Conservation (phyloP, 1,140 invertebrate species). For the Drosophila nebulosa region DNA sequence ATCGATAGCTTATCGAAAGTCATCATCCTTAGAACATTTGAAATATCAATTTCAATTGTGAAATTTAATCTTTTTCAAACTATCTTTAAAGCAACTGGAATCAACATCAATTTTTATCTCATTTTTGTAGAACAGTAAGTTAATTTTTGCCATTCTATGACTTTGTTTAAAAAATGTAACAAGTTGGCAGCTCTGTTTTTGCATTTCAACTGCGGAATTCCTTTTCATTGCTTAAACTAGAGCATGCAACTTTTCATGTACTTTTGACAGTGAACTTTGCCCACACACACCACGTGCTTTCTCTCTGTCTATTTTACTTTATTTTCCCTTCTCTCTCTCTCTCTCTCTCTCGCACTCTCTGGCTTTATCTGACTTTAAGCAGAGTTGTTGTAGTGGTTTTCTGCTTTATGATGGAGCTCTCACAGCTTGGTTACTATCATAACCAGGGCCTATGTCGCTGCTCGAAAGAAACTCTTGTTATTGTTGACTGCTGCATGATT, state of each 20-base stretch:
- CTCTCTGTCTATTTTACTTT: too few relatives aligned
- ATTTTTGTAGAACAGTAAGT: too few relatives aligned
- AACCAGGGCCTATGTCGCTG: not conserved
- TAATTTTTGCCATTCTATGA: not conserved
- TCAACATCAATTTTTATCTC: too few relatives aligned
- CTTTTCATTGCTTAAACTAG: not conserved
- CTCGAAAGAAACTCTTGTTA: slow-evolving; percentile 15
- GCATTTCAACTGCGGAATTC: not conserved
- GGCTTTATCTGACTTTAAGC: not conserved
- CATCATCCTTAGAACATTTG: too few relatives aligned
- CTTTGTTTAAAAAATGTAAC: not conserved
- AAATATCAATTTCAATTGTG: too few relatives aligned
- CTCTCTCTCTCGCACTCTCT: not conserved
- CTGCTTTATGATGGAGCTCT: not conserved
- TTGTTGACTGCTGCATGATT: slow-evolving; percentile 30
- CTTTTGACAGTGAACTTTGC: not conserved
- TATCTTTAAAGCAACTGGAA: too few relatives aligned
- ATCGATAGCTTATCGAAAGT: too few relatives aligned
- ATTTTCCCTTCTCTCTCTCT: too few relatives aligned
- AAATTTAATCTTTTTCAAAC: too few relatives aligned
- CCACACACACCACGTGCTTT: not conserved
- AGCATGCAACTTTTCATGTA: not conserved
- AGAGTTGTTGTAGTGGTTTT: not conserved
- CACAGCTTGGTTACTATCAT: not conserved
- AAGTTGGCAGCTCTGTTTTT: not conserved